Evolutionary conservation across 2,797 vertebrate genomes (phyloP).

Genomic region (Sebastolobus alascanus): DNA sequence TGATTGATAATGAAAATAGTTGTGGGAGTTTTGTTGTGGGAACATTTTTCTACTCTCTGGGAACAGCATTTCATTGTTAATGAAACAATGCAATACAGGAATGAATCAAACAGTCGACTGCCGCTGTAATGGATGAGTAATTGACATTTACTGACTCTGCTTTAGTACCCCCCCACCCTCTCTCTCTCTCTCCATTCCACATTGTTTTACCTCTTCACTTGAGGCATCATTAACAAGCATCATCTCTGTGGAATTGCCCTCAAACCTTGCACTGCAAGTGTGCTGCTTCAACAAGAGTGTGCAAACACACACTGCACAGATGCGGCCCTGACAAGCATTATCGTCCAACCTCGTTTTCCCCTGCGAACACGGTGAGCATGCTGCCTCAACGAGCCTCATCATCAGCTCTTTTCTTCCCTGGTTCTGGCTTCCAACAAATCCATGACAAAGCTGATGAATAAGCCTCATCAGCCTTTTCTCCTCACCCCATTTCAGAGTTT

Average conservation of each 20-base stretch:
- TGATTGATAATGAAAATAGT: background rate
- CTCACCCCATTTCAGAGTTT: constrained; percentile 51
- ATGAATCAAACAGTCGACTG: background rate
- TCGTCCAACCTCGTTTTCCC: constrained; percentile 28
- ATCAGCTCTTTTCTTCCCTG: constrained; percentile 74
- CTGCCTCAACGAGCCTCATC: constrained; percentile 65
- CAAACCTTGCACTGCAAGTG: constrained; percentile 51
- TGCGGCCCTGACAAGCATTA: constrained; percentile 50
- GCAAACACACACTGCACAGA: constrained; percentile 30
- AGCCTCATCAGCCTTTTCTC: constrained; percentile 75
- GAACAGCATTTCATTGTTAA: background rate
- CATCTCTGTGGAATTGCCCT: constrained; percentile 52
- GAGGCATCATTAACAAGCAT: constrained; percentile 50
- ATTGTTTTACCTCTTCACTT: constrained; percentile 46
- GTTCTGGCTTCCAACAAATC: constrained; percentile 67
- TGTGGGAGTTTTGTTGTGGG: background rate
- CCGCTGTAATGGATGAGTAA: background rate
- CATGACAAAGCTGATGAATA: constrained; percentile 76
- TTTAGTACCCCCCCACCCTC: background rate
- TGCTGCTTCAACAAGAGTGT: constrained; percentile 51
- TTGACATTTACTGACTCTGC: background rate
- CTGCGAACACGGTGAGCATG: constrained; percentile 55
- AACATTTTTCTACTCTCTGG: background rate
- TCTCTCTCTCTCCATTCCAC: background rate
- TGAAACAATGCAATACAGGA: background rate